phyloP scores from a whole-genome alignment of 2,113 vertebrate species.

The Xiphorhynchus elegans region DNA sequence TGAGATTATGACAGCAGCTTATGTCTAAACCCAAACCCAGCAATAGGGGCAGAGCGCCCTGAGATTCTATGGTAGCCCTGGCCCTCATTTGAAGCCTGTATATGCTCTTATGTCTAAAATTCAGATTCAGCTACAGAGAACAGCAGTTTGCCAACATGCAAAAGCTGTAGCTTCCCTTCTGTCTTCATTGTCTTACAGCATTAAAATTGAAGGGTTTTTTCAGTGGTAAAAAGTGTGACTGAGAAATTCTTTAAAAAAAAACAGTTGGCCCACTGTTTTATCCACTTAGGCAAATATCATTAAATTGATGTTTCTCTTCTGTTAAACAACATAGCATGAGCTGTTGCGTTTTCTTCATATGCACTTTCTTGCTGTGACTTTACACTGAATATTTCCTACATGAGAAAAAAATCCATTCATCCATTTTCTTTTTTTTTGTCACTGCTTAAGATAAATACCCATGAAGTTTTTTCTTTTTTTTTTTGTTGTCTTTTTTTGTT shows the following conservation, averaged over 20 bases:
- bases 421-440: neutral
- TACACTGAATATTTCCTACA: neutral
- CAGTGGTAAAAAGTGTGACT: constrained; percentile 67
- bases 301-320: constrained; percentile 24
- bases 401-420: neutral
- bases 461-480: constrained; percentile 1
- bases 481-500: neutral
- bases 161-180: constrained; percentile 68
- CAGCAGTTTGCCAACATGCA: constrained; percentile 75
- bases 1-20: constrained; percentile 37
- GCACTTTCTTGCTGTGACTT: neutral
- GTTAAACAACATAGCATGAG: neutral
- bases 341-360: constrained; percentile 13
- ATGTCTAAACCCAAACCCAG: constrained; percentile 59
- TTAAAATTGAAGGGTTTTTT: constrained; percentile 35
- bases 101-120: constrained; percentile 58
- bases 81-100: constrained; percentile 45
- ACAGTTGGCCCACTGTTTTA: constrained; percentile 32
- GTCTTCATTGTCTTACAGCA: constrained; percentile 50
- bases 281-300: constrained; percentile 35
- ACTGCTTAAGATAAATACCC: constrained; percentile 54
- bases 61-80: constrained; percentile 71
- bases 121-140: constrained; percentile 63
- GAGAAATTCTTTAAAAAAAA: constrained; percentile 22
- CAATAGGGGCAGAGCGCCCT: constrained; percentile 73